Evolutionary conservation across 2,113 vertebrate genomes (phyloP).

Genomic region (Pachypanchax playfairii): DNA sequence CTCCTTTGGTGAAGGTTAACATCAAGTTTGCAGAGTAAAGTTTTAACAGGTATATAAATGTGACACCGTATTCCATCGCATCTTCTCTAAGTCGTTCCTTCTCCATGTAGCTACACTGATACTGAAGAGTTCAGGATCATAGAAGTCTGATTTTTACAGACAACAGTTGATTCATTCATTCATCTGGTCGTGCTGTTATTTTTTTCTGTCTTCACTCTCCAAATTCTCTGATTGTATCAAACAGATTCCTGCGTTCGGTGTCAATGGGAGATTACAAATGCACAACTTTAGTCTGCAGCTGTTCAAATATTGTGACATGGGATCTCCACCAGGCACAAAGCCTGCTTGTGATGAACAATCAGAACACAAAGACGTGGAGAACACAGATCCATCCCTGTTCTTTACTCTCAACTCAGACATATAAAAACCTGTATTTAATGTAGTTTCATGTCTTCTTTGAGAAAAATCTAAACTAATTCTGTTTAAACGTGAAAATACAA

Average conservation of each 20-base stretch:
- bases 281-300: constrained; percentile 70
- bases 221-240: constrained; percentile 49
- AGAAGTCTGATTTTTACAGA: too few species aligned
- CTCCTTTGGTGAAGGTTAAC: too few species aligned
- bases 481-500: constrained; percentile 21
- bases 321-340: constrained; percentile 77
- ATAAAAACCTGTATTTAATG: constrained; percentile 12
- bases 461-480: constrained; percentile 12
- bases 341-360: constrained; percentile 54
- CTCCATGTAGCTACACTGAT: too few species aligned
- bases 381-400: constrained; percentile 46
- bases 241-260: constrained; percentile 31
- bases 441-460: constrained; percentile 13
- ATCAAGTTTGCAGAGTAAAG: too few species aligned
- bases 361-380: constrained; percentile 65
- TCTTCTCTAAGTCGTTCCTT: too few species aligned
- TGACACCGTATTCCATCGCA: too few species aligned
- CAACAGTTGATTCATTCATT: background rate
- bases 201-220: constrained; percentile 5
- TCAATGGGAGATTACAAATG: constrained; percentile 44
- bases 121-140: too few species aligned
- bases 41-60: too few species aligned
- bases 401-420: constrained; percentile 1
- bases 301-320: constrained; percentile 83
- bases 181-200: background rate